Evolutionary conservation across 2,888 invertebrate genomes (phyloP).

Genomic region (Philereme vetulata): DNA sequence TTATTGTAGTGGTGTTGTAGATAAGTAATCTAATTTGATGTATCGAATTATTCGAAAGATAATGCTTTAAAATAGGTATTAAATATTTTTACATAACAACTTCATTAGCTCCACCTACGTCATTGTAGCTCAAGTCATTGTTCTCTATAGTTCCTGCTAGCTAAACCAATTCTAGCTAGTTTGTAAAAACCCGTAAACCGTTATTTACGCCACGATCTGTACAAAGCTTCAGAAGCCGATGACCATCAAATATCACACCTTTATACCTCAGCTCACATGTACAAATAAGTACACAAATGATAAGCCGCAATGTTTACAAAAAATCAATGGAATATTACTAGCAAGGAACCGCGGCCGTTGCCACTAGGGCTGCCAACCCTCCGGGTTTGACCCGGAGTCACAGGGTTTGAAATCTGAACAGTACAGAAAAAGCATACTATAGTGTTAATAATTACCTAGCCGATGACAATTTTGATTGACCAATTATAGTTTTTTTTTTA

Average conservation of each 20-base stretch:
- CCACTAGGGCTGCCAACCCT: no score
- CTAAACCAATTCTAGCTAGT: not conserved
- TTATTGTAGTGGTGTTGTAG: no score
- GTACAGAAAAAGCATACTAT: no score
- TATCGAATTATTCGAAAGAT: no score
- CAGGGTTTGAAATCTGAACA: conserved; percentile 29
- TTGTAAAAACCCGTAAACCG: conserved; percentile 3
- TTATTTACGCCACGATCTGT: conserved; percentile 25
- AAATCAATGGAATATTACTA: conserved; percentile 72
- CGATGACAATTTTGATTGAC: no score
- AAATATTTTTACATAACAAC: no score
- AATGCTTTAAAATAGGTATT: no score
- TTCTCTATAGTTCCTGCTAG: not conserved
- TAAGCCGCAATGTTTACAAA: conserved; percentile 59
- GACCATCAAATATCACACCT: conserved; percentile 20
- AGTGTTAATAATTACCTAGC: no score
- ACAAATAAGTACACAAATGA: conserved; percentile 47
- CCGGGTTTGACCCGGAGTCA: no score
- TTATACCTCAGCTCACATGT: conserved; percentile 46
- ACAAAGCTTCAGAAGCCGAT: conserved; percentile 22
- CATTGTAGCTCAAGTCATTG: not conserved
- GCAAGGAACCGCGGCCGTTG: conserved; percentile 44
- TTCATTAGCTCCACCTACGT: no score
- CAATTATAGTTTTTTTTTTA: no score
- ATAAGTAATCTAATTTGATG: no score